Evolutionary conservation across 2,113 vertebrate genomes (phyloP), one percentile per base, ranked within the genome.

Genomic region (Oxyura jamaicensis): DNA sequence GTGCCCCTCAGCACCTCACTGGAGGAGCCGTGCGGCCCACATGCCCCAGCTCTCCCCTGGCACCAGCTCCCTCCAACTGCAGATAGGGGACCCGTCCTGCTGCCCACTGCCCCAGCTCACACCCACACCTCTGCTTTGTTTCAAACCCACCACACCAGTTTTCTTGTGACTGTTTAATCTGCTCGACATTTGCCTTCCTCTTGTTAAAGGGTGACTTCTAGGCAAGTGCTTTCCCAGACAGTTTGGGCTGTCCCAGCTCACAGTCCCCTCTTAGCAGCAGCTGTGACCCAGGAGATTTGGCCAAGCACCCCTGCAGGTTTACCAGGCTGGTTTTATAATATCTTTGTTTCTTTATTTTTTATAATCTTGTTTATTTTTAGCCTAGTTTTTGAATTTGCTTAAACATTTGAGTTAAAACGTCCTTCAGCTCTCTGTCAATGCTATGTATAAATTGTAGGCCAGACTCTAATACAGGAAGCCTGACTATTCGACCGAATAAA

Each of bases 11-110:
- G 46, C 46, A 60, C 31, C 39, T 15, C 39, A 15, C 1, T 15
- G 1, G 66, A 28, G 46, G 66, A 35, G n/a, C 33, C 39, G 16
- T 13, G 13, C 39, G 52, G 20, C 29, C 17, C 23, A 46, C 0
- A 1, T 0, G 1, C 17, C 53, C 52, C 36, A 41, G 5, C 23
- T 13, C 11, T 25, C 23, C 23, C 50, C 50, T 7, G 11, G 13
- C 23, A 12, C 50, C 50, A 52, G 23, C 19, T 35, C 22, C 42
- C 29, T 52, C 2, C 1, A 71, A 10, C 65, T 78, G 39, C 0
- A 0, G 28, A 14, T 13, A 25, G 23, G 36, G 26, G 15, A 65
- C 42, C 31, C 0, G 0, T 29, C 15, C 15, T 7, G 1, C 31
- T n/a, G 56, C 26, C 46, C 55, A 8, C 2, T 0, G 13, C 4